Base-by-base conservation (phyloP, 2,888 invertebrate genomes). In the Yponomeuta cagnagella region DNA sequence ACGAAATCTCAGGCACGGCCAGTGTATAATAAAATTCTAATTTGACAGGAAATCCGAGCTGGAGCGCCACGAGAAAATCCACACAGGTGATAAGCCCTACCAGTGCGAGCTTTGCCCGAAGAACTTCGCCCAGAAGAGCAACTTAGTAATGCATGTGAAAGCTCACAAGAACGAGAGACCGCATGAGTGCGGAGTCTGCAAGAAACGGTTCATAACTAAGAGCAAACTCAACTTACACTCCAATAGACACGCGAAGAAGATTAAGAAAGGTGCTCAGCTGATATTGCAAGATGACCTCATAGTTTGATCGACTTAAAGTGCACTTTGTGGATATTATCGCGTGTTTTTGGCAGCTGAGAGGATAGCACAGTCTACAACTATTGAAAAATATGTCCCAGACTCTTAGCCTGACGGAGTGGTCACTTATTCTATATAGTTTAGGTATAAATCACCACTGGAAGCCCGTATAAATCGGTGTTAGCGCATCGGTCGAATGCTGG, bases 121-220 rank as follows among this genome's bases (percentile, higher is more conserved):
- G 30, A 90, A 88, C 70, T 91, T 90, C 69, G 84, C 86, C 0
- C 90, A 90, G 63, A 90, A 90, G 74, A 86, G 84, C 63, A 90
- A 90, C 73, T 73, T 90, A 4, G 84, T 87, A 0, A 88, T 88
- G 88, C 90, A 90, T 33, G 76, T 87, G 0, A 88, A 88, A 70
- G 88, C 86, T 80, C 90, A 90, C 48, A 75, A 81, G 0, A 89
- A 88, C 0, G 90, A 89, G 1, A 78, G 84, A 1, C 80, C 86
- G 0, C 88, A 87, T 30, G 76, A 82, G 10, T 90, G 90, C 48
- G 72, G 74, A 0, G 82, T 85, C 0, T 90, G 90, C 58, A 73
- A 75, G 6, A 90, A 90, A 63, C 69, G 83, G 2, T 90, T 90
- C 58, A 81, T 90, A 72, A 88, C 90, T 0, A 73, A 82, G 8